Base-by-base conservation (phyloP, 2,113 vertebrate genomes). In the Colinus virginianus region DNA sequence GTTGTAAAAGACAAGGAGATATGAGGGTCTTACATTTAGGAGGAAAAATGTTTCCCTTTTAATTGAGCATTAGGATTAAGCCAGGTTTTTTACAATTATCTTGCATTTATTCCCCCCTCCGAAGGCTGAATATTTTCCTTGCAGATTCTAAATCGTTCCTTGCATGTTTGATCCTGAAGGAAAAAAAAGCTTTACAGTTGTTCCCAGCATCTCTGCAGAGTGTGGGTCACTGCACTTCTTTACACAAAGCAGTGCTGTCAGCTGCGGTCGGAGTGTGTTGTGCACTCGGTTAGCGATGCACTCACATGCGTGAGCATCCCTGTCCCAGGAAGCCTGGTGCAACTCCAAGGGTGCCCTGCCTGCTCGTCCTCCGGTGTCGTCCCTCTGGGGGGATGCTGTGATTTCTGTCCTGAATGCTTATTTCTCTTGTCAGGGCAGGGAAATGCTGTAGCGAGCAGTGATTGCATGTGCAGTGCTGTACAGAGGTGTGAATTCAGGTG, bases 281-380 rank as follows among this genome's bases (percentile, higher is more conserved):
- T 4, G 25, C 2, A 0, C 20, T 51, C 16, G 0, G 9, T 9
- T 45, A 26, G 16, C 4, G 3, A 2, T 6, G 32, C 1, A 7
- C 45, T 55, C 17, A 0, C 40, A 1, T 7, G 3, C 40, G 5
- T 1, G 5, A 1, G 26, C 1, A 17, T 18, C 36, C 43, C 9
- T 0, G 51, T 45, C 51, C 69, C 28, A 3, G 40, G 45, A 7
- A 59, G 46, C 14, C 19, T 2, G 34, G 7, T 32, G 34, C n/a
- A 10, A 7, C 36, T 66, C 64, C 48, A 6, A 30, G 38, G 40
- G 28, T 3, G 32, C 36, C 5, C 26, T 3, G 3, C 51, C 53
- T 10, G 2, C 32, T n/a, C 38, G 43, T 26, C 26, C 53, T 18
- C 40, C 16, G 1, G 0, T 9, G 23, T 40, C 11, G 13, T 9